Base-by-base conservation (phyloP, 2,888 invertebrate species). In the Patella ulyssiponensis region DNA sequence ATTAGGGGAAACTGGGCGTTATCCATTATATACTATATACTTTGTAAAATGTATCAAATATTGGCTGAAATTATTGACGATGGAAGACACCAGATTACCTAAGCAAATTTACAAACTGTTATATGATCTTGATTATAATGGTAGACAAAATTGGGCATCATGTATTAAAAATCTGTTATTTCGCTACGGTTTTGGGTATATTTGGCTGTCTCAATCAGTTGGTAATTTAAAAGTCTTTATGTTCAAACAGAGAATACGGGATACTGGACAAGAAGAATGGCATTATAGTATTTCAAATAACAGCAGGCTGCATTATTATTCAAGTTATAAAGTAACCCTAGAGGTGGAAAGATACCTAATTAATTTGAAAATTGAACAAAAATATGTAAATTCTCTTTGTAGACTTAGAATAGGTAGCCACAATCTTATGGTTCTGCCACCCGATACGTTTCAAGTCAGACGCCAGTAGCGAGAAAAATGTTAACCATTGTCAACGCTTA, bases 1-100 rank as follows among this genome's bases (percentile, higher is more conserved):
- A 11, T 11, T 74, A 17, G 74, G 74, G 12, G 74, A 74, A 44
- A 14, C 17, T 58, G 74, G 74, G 44, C 11, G 74, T 33, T 51
- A n/a, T 5, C 33, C 64, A 33, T 14, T 74, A 44, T 74, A 44
- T 74, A 20, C 23, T n/a, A 64, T 64, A n/a, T n/a, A n/a, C n/a
- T n/a, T 3, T 17, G 12, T 20, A n/a, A 64, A 64, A 20, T 64
- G 20, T 64, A 64, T 64, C 11, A 64, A 64, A 14, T 64, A 64
- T 64, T 64, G 64, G 64, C 23, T 20, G n/a, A 64, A 64, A 64
- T n/a, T 64, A 64, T 64, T 64, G 64, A 20, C 20, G 7, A 64
- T 64, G 64, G 9, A n/a, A 64, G 23, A 64, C 23, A 20, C n/a
- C 23, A 64, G 64, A n/a, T 20, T n/a, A 7, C n/a, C 20, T n/a